Evolutionary conservation across 2,797 vertebrate species (phyloP), one percentile per base, ranked within the genome.

Genomic region (Cottoperca gobio): DNA sequence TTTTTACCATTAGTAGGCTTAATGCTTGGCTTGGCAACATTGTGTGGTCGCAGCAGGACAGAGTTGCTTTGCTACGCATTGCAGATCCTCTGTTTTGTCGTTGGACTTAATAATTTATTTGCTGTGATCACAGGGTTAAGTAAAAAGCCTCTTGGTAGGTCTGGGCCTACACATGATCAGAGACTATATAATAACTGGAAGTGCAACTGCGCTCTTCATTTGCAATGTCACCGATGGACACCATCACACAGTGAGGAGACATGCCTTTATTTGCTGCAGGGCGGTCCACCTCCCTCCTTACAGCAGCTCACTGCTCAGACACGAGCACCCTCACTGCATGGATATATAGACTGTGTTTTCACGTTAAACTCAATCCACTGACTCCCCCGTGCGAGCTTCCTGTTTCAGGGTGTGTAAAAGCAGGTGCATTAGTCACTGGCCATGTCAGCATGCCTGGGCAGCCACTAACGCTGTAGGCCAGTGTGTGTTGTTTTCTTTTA

Each of bases 41-140:
- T 73, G 59, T 78, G 74, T 33, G 31, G 64, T 73, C 70, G 74
- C 82, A 81, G 69, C 62, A 46, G 70, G 74, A 73, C 71, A 63
- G 50, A 84, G 78, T 58, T 21, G 61, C 55, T 67, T 76, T 79
- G 82, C 90, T 93, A 90, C 94, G 93, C 94, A 95, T 92, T 95
- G 94, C 95, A 95, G 94, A 89, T 91, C 89, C 73, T 85, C 80
- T 33, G 72, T 72, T 88, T 72, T 79, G 68, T 84, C 66, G 40
- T 62, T 65, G 78, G 83, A 40, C 91, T 93, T 71, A 83, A 90
- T 88, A 71, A 86, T 91, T 9, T 1, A 87, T 91, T 81, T 78
- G 60, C 71, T 53, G 73, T 71, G 83, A 76, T 83, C 73, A 66
- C 78, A 59, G 63, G 59, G 62, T 85, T 39, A 71, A 79, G 35